A percentile compares a stretch with the other conserved stretches of the same genome.
phyloP scores from a whole-genome alignment of 2,888 invertebrate species.

The Caenorhabditis sp. region DNA sequence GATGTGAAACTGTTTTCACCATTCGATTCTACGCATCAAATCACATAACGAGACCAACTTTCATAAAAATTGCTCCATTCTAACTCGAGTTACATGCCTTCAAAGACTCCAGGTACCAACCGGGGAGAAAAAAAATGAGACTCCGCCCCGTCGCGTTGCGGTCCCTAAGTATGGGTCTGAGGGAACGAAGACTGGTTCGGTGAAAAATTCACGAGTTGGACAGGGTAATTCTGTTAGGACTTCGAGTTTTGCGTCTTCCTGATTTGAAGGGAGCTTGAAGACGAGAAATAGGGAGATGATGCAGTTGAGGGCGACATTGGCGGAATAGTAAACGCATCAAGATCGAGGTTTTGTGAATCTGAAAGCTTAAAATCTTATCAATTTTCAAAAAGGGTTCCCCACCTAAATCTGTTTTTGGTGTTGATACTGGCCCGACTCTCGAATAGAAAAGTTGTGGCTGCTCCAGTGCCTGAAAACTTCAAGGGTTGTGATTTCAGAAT shows the following conservation, averaged over 20 bases:
- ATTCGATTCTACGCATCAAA: too few species aligned
- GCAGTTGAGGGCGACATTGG: neutral
- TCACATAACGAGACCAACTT: too few species aligned
- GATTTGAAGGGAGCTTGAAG: neutral
- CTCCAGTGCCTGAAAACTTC: neutral
- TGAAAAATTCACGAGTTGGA: constrained; percentile 6
- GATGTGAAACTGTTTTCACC: too few species aligned
- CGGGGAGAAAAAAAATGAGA: too few species aligned
- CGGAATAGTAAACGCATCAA: neutral
- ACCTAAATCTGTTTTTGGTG: neutral
- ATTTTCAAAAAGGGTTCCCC: too few species aligned
- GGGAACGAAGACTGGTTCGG: neutral
- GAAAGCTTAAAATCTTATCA: too few species aligned
- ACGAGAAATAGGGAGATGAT: neutral
- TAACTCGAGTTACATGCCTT: too few species aligned
- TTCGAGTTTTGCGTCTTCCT: neutral
- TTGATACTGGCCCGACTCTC: neutral
- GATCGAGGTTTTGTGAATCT: neutral
- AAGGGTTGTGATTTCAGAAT: too few species aligned
- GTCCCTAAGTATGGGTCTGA: neutral
- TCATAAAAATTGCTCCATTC: too few species aligned
- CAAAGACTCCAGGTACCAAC: too few species aligned
- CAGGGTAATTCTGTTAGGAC: neutral
- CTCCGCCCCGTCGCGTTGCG: too few species aligned
- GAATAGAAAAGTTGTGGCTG: neutral